phyloP scores from a whole-genome alignment of 2,888 invertebrate species.

The Gerosis bhagava region DNA sequence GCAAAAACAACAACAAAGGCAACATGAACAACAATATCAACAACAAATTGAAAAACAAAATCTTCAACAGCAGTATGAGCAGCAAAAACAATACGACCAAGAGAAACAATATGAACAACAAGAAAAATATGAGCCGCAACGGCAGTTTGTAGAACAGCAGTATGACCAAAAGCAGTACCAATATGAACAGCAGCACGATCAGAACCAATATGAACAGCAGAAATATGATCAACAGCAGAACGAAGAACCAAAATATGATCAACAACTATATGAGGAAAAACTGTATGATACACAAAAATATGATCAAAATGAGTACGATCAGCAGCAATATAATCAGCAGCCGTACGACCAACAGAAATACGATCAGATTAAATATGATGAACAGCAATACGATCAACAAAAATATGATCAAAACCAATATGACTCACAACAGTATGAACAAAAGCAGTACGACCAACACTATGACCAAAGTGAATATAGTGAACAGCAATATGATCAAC shows the following conservation, averaged over 20 bases:
- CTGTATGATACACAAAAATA: constrained; percentile 27
- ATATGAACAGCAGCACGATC: constrained; percentile 32
- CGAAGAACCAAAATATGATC: constrained; percentile 27
- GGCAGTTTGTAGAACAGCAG: constrained; percentile 38
- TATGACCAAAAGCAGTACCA: constrained; percentile 38
- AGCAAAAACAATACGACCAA: constrained; percentile 32
- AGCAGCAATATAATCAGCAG: constrained; percentile 18
- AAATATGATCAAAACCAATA: constrained; percentile 32
- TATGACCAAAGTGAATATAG: constrained; percentile 32
- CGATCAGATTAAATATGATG: constrained; percentile 23
- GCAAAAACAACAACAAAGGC: constrained; percentile 13
- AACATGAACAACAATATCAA: constrained; percentile 21
- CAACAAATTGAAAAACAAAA: constrained; percentile 24
- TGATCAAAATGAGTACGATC: constrained; percentile 25
- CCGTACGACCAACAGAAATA: constrained; percentile 12
- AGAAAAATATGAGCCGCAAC: constrained; percentile 42
- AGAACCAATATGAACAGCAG: constrained; percentile 26
- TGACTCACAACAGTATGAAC: constrained; percentile 29
- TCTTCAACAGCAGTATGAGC: constrained; percentile 25
- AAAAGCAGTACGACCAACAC: constrained; percentile 25
- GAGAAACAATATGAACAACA: constrained; percentile 29
- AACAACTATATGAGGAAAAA: constrained; percentile 36
- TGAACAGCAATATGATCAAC: constrained; percentile 36
- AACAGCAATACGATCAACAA: constrained; percentile 31
- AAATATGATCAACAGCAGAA: constrained; percentile 12